Conservation (phyloP, 2,113 vertebrate species). For the Callorhinus ursinus region DNA sequence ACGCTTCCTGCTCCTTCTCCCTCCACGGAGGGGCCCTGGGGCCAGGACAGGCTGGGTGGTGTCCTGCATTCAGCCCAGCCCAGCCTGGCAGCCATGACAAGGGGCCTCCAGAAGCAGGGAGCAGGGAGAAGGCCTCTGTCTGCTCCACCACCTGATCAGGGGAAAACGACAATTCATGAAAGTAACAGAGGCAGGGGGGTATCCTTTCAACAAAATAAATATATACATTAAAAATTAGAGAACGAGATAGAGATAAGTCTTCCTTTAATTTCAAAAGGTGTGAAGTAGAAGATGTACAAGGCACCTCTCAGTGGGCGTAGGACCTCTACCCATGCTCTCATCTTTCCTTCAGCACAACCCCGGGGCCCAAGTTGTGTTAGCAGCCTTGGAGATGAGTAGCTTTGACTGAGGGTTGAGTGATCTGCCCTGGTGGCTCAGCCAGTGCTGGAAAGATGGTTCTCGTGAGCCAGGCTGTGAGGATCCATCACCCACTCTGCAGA, state of each 20-base stretch:
- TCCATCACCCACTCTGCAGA: neutral
- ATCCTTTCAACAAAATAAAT: neutral
- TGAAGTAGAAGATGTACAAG: neutral
- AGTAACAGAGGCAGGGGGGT: neutral
- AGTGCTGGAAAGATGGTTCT: neutral
- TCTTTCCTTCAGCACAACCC: neutral
- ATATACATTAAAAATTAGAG: neutral
- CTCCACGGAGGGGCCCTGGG: neutral
- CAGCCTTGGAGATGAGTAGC: neutral
- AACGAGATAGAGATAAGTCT: neutral
- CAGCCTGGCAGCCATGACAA: neutral
- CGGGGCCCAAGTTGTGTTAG: neutral
- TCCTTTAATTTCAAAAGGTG: neutral
- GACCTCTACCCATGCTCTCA: neutral
- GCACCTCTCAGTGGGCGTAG: neutral
- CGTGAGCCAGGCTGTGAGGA: neutral
- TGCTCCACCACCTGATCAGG: neutral
- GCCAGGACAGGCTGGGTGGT: neutral
- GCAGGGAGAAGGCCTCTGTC: neutral
- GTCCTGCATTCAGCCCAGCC: neutral
- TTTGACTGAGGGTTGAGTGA: no score
- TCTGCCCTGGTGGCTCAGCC: neutral
- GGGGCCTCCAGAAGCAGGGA: neutral
- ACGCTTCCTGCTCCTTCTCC: neutral
- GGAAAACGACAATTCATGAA: neutral